Percentiles rank a stretch among this genome's conserved stretches.
Conservation (phyloP, 2,797 vertebrate genomes). For the Streptopelia turtur region DNA sequence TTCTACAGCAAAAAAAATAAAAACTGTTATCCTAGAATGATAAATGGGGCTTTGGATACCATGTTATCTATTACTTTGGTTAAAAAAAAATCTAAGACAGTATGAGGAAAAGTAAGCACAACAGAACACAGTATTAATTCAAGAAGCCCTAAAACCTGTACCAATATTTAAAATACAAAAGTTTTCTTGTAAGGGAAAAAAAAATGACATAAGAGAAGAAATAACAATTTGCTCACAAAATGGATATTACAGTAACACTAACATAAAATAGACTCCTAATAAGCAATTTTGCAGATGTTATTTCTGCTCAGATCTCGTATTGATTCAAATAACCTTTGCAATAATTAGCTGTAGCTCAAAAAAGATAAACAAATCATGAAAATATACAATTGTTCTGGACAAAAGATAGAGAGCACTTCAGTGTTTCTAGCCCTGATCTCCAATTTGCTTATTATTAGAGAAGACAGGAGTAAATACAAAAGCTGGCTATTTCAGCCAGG, state of each 20-base stretch:
- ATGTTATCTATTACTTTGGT: constrained; percentile 1
- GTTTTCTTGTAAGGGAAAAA: constrained; percentile 51
- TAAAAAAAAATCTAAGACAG: not conserved
- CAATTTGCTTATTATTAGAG: constrained; percentile 97
- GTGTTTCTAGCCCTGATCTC: constrained; percentile 88
- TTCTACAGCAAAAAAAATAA: constrained; percentile 43
- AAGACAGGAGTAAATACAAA: constrained; percentile 94
- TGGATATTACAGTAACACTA: constrained; percentile 67
- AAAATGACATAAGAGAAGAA: constrained; percentile 43
- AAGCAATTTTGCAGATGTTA: constrained; percentile 77
- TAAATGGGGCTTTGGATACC: constrained; percentile 32
- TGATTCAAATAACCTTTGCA: constrained; percentile 76
- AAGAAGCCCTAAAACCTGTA: constrained; percentile 19
- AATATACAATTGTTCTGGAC: constrained; percentile 81
- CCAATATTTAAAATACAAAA: constrained; percentile 50
- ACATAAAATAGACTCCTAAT: constrained; percentile 69
- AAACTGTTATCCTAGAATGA: constrained; percentile 47
- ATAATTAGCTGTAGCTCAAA: constrained; percentile 74
- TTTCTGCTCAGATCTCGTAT: constrained; percentile 64
- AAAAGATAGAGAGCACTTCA: constrained; percentile 83
- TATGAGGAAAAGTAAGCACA: constrained; percentile 41
- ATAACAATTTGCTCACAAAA: constrained; percentile 67
- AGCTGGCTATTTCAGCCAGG: constrained; percentile 90
- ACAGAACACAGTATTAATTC: constrained; percentile 30
- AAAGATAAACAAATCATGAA: constrained; percentile 83